Conservation (phyloP, 2,888 invertebrate genomes). For the Chrysolina oricalcia region DNA sequence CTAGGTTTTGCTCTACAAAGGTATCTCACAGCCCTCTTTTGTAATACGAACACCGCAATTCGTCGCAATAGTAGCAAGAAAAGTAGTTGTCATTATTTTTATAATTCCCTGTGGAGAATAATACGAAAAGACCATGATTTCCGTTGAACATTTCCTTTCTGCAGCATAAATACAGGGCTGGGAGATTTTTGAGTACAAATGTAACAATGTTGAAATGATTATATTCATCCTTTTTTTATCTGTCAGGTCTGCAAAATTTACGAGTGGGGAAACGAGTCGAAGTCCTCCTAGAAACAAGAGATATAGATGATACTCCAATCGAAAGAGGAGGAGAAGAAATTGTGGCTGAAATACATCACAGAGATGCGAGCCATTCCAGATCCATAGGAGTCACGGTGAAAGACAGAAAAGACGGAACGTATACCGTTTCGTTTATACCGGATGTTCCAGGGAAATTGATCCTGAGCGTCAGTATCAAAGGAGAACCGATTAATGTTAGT, state of each 20-base stretch:
- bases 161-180: neutral
- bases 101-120: no score
- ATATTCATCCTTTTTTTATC: neutral
- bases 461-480: slow-evolving; percentile 77
- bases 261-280: slow-evolving; percentile 79
- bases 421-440: slow-evolving; percentile 77
- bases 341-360: slow-evolving; percentile 74
- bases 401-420: slow-evolving; percentile 80
- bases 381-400: slow-evolving; percentile 73
- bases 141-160: no score
- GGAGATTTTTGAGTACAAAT: no score
- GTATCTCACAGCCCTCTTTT: no score
- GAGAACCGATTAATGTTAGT: slow-evolving; percentile 79
- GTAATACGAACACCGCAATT: no score
- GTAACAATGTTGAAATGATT: neutral
- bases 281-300: slow-evolving; percentile 76
- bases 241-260: slow-evolving; percentile 75
- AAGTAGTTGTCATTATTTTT: no score
- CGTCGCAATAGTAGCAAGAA: no score
- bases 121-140: no score
- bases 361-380: slow-evolving; percentile 71
- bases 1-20: no score
- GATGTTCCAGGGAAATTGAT: slow-evolving; percentile 78
- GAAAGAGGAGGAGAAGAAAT: slow-evolving; percentile 81
- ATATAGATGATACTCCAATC: slow-evolving; percentile 77